Percentiles rank a stretch among this genome's conserved stretches.
Conservation (phyloP, 2,888 invertebrate genomes). For the Polydrusus tereticollis region DNA sequence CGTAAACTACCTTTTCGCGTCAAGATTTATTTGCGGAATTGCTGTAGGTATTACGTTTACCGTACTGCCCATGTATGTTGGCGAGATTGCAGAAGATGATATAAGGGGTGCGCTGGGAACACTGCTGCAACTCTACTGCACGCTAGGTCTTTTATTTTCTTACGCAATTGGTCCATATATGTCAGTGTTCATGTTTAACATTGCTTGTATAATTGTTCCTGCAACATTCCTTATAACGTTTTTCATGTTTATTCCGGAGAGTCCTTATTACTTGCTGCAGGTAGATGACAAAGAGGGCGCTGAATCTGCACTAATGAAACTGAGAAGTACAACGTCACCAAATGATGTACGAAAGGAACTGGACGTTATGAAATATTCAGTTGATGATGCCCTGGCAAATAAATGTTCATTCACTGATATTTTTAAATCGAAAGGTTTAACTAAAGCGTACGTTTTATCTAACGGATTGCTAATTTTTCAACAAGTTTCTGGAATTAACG, state of each 20-base stretch:
- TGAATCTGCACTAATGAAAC: constrained; percentile 72
- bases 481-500: constrained; percentile 86
- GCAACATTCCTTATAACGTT: constrained; percentile 73
- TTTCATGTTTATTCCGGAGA: constrained; percentile 82
- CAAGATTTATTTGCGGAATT: constrained; percentile 71
- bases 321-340: constrained; percentile 75
- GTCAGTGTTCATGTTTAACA: constrained; percentile 75
- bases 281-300: constrained; percentile 72
- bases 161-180: constrained; percentile 81
- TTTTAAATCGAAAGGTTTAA: constrained; percentile 74
- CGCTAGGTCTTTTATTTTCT: constrained; percentile 77
- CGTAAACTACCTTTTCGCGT: constrained; percentile 60
- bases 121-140: constrained; percentile 82
- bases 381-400: constrained; percentile 66
- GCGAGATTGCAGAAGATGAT: constrained; percentile 85
- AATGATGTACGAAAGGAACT: constrained; percentile 76
- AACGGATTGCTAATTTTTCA: constrained; percentile 83
- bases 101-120: constrained; percentile 86
- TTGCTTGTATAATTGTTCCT: constrained; percentile 76
- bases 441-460: constrained; percentile 81
- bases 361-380: constrained; percentile 71
- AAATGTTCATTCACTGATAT: constrained; percentile 66
- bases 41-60: constrained; percentile 80
- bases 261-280: constrained; percentile 78
- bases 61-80: constrained; percentile 86